Base-by-base conservation (phyloP, 2,113 vertebrate genomes). In the Perca schrenkii region DNA sequence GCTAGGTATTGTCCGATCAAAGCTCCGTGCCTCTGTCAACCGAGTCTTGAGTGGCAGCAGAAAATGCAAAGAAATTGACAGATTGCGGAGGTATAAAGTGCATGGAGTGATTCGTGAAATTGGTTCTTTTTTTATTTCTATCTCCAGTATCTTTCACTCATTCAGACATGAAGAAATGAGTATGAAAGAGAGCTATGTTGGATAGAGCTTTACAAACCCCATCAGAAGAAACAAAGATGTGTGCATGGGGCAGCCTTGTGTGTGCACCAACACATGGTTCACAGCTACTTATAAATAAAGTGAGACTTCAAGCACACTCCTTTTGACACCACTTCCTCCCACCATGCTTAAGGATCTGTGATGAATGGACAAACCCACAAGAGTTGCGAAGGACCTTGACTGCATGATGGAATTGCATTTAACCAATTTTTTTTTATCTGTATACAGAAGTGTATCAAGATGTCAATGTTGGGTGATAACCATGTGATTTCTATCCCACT, bases 321-420 rank as follows among this genome's bases (percentile, higher is more conserved):
- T 74, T 75, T 72, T 74, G 78, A 91, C 84, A 71, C 57, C 74
- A 67, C 77, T 68, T 85, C 69, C 58, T 76, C 60, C 73, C 78
- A 77, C 61, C 68, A 47, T 16, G 61, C 79, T 83, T 43, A 52
- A 80, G 79, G 79, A 82, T 84, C 65, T 69, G 74, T 67, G 50
- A 71, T 16, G 74, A 77, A 87, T 14, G 77, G 83, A 88, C 84
- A 66, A 58, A 79, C 66, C 28, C 71, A 34, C 53, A 56, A 65
- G 52, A 77, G 56, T 81, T 66, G 78, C 65, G 57, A 88, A 77
- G 88, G 69, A 88, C 78, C 53, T 87, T 68, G 90, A 77, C 90
- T 94, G 95, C 94, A 95, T 95, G 93, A 94, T 57, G 80, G 92
- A 92, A 91, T 91, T 92, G 92, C 92, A 92, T 94, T 91, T 94